These are phyloP conservation scores for Orycteropus afer DNA, from an alignment of 2,113 vertebrate genomes.

Conservation along the genomic window DNA sequence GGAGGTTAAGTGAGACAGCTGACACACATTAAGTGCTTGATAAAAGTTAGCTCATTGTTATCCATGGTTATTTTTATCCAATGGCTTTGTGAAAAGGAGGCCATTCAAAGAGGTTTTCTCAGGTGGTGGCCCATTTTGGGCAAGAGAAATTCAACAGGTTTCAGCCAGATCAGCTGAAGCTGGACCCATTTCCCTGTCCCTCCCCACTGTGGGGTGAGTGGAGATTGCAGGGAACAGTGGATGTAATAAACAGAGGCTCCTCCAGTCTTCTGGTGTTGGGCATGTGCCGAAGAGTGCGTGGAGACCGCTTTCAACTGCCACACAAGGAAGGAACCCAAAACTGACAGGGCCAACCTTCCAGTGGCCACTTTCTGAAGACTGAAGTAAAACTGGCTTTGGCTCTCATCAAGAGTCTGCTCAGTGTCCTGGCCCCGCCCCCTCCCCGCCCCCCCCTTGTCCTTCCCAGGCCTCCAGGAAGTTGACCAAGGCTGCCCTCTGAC, in stretches of 20 bases:
- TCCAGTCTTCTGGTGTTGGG: background rate
- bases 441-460: background rate
- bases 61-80: background rate
- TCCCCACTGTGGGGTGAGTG: background rate
- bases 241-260: background rate
- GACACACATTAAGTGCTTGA: no score
- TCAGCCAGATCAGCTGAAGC: background rate
- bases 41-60: no score
- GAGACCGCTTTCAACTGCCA: background rate
- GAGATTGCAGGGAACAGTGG: background rate
- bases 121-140: accelerated
- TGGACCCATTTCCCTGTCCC: background rate
- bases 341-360: background rate
- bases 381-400: background rate
- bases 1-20: background rate
- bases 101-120: background rate
- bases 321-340: background rate
- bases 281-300: background rate
- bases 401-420: no score
- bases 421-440: no score
- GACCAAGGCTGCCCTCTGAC: background rate
- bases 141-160: background rate
- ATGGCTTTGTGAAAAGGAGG: background rate
- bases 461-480: background rate
- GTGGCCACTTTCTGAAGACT: background rate